Base-by-base conservation (phyloP, 1,140 invertebrate genomes). In the Drosophila pseudoobscura region DNA sequence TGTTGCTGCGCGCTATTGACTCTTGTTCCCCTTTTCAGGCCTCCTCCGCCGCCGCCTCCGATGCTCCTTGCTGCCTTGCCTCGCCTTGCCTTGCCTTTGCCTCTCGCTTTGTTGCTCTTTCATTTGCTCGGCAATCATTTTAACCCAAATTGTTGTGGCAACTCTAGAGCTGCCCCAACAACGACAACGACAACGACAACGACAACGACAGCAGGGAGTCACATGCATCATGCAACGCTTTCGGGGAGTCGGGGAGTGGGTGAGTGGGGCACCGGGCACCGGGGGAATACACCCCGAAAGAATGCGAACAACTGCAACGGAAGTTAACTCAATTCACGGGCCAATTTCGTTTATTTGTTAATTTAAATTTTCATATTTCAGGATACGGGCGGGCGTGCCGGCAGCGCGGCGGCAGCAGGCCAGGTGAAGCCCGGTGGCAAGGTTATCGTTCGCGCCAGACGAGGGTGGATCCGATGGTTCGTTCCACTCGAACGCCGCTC, bases 91-190 rank as follows among this genome's bases (percentile, higher is more conserved):
- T 26, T 50, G 66, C 57, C 20, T 15, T 15, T 24, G 9, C 24
- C 26, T 53, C 6, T 15, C 8, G 49, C 49, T 70, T 57, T 77
- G 76, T 75, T 76, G 54, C 50, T 20, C 31, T 62, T 57, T 52
- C 41, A 39, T 39, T 39, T 39, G 49, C 54, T 58, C 80, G 65
- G 63, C 78, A 88, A 87, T 88, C 71, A 88, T 87, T 87, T 87
- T 88, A 87, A 82, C 78, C 82, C 74, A 88, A 78, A 88, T 87
- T 82, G 65, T 70, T 65, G 68, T 74, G 77, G 61, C 46, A 74
- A 65, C 80, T 80, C 76, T 78, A 75, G 62, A 75, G 51, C 72
- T 78, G 77, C 58, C 56, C 75, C 59, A 11, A 11, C 72, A 70
- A 61, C 65, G 61, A 85, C 76, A 70, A 50, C 65, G 61, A 85